Conservation (phyloP, 2,888 invertebrate species). For the Myopa testacea region DNA sequence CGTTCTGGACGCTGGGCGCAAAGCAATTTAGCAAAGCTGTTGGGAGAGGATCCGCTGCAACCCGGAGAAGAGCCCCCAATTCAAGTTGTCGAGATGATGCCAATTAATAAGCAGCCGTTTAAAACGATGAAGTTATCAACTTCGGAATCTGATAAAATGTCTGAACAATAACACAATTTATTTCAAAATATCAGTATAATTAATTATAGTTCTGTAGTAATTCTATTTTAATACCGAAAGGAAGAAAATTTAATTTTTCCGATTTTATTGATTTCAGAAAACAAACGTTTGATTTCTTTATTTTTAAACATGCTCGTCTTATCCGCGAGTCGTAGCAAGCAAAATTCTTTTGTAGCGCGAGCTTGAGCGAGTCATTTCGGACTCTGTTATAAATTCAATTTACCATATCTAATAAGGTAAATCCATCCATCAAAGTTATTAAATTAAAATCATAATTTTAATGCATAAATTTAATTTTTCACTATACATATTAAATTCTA, state of each 20-base stretch:
- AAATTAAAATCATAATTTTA: no score
- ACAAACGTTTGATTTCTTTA: background rate
- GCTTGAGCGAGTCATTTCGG: no score
- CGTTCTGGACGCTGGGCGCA: conserved; percentile 76
- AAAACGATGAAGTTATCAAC: conserved; percentile 56
- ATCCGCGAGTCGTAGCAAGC: no score
- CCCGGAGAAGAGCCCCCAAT: conserved; percentile 66
- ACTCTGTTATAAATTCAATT: no score
- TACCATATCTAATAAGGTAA: no score
- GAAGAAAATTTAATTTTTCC: conserved; percentile 1
- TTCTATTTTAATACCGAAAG: background rate
- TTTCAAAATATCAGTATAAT: no score
- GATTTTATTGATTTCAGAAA: background rate
- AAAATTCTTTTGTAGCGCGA: no score
- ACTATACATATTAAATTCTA: no score
- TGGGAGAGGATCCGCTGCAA: conserved; percentile 69
- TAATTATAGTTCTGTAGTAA: background rate
- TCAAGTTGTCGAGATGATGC: conserved; percentile 67
- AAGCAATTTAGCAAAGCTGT: conserved; percentile 72
- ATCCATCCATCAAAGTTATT: no score
- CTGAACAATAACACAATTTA: conserved; percentile 47
- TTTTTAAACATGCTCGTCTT: conserved; percentile 16
- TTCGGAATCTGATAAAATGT: conserved; percentile 47
- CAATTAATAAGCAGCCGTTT: conserved; percentile 68
- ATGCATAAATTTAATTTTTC: no score